Evolutionary conservation across 2,797 vertebrate species (phyloP), one percentile per base, ranked within the genome.

Genomic region (Bryconaethiops microstoma): DNA sequence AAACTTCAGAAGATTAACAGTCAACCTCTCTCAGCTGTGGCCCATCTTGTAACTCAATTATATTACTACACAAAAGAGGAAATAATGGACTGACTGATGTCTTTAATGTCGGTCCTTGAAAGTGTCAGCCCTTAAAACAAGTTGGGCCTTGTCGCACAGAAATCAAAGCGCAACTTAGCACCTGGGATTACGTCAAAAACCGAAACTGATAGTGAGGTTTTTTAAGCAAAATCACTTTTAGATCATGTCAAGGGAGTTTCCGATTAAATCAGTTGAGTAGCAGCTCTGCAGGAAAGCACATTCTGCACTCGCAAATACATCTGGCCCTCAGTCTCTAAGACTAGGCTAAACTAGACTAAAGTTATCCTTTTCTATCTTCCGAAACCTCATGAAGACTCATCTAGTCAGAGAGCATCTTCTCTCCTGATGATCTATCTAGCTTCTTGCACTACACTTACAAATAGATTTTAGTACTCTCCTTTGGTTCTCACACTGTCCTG

Each of bases 41-140:
- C 25, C 10, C n/a, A 57, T 63, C 39, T 19, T 63, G 35, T 39
- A 69, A 74, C 9, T 16, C 29, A 67, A 73, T 60, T 78, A 55
- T 62, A 77, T 83, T 63, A 77, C 25, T 50, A 70, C 55, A 59
- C 77, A 71, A 75, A 60, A 54, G 67, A 79, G 59, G 35, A 16
- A 67, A 40, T 29, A 65, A 69, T 71, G 23, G 69, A 35, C 17
- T 76, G 62, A 82, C 21, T 84, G 68, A 79, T 74, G 74, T 19
- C 54, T 72, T 81, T 54, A 82, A 17, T 4, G 14, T 60, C 19
- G 65, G 7, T 6, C 29, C 63, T n/a, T 71, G 14, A 50, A 35
- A 35, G 35, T 35, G 35, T 35, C 35, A 35, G 35, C 2, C 35
- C 4, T 35, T 35, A 4, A 35, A 68, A 60, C 40, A 52, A 16